Percentiles rank a stretch among this genome's conserved stretches.
These are phyloP conservation scores for Cochlearius cochlearius DNA, from an alignment of 2,113 vertebrate species.

Conservation along the genomic window DNA sequence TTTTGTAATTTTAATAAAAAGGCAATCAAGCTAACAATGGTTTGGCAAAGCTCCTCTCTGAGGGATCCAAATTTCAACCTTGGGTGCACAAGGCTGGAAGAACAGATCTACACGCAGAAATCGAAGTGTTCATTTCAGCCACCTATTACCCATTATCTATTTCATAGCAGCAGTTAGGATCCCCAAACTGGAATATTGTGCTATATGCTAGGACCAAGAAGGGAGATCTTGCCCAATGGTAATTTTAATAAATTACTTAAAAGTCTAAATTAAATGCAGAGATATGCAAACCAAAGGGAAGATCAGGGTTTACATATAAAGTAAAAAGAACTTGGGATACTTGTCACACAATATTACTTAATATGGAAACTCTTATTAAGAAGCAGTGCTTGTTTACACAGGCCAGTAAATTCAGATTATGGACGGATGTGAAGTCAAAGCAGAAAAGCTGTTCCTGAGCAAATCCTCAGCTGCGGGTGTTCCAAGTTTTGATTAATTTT, in stretches of 20 bases:
- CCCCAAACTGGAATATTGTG: background rate
- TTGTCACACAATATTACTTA: background rate
- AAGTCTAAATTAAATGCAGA: background rate
- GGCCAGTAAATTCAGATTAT: background rate
- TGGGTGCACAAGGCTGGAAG: background rate
- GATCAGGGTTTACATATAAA: background rate
- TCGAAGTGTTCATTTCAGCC: background rate
- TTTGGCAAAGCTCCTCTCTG: background rate
- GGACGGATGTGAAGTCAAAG: background rate
- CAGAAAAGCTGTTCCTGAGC: background rate
- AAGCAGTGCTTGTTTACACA: background rate
- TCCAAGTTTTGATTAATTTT: background rate
- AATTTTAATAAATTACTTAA: background rate
- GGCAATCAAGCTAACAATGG: background rate
- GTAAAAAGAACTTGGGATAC: background rate
- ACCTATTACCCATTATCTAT: background rate
- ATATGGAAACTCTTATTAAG: background rate
- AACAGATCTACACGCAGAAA: background rate
- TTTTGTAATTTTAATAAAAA: constrained; percentile 27
- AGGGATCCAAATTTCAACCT: constrained; percentile 5
- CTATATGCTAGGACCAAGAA: background rate
- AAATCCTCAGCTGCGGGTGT: background rate
- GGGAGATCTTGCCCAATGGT: background rate
- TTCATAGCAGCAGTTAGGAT: background rate
- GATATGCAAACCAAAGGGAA: background rate